A percentile compares a stretch with the other conserved stretches of the same genome.
Evolutionary conservation across 35 echinoderm and acorn worm genomes (phyloP).

Genomic region (Amphiura filiformis): DNA sequence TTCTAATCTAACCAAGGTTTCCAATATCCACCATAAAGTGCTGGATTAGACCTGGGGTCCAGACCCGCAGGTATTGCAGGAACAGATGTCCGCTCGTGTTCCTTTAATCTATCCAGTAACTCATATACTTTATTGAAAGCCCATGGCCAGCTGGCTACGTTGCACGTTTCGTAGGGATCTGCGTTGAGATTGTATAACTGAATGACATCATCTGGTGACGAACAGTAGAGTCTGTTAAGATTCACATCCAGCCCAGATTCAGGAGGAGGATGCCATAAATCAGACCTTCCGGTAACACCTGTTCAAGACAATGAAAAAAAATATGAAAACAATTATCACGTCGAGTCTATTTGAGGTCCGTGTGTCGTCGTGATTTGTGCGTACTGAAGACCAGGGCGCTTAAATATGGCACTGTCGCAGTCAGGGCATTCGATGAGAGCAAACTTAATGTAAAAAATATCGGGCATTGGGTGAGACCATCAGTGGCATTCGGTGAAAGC

Average conservation of each 20-base stretch:
- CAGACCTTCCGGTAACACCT: neutral
- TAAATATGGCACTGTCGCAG: no score
- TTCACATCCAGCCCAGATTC: neutral
- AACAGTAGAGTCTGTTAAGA: neutral
- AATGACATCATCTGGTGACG: neutral
- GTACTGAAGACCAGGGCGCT: no score
- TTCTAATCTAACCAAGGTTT: constrained; percentile 5
- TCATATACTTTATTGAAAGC: neutral
- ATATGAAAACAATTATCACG: no score
- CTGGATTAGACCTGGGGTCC: neutral
- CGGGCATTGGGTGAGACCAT: no score
- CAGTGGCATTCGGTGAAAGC: no score
- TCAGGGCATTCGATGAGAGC: no score
- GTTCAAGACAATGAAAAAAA: no score
- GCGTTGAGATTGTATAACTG: neutral
- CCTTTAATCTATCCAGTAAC: neutral
- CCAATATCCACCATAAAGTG: neutral
- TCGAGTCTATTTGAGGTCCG: no score
- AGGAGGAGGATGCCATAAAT: neutral
- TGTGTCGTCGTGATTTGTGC: no score
- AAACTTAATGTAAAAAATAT: no score
- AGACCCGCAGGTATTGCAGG: neutral
- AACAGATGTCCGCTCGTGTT: neutral
- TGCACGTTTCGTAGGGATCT: neutral
- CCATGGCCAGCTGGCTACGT: neutral